A percentile compares a stretch with the other conserved stretches of the same genome.
phyloP scores from a whole-genome alignment of 1,140 invertebrate species.

The Saxidomus purpurata region DNA sequence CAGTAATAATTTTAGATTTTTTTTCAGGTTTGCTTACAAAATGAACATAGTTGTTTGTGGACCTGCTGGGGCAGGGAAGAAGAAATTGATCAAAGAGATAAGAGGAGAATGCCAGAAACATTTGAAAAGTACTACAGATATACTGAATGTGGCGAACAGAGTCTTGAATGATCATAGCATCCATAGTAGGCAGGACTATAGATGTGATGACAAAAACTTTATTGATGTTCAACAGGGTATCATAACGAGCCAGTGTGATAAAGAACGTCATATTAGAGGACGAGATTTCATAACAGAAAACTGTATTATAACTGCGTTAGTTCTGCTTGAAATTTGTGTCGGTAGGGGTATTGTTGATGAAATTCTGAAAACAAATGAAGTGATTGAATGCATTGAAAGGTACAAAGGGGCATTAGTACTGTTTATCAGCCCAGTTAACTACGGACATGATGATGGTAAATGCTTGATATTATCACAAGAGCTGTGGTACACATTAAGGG shows the following conservation, averaged over 20 bases:
- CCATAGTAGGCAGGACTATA: background rate
- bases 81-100: background rate
- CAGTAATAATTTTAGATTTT: too few relatives aligned
- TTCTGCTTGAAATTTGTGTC: slow-evolving; percentile 16
- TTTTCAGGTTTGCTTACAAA: too few relatives aligned
- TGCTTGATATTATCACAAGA: slow-evolving; percentile 15
- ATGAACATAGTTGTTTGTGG: slow-evolving; percentile 39
- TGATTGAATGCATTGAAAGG: slow-evolving; percentile 14
- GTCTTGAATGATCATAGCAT: background rate
- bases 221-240: slow-evolving; percentile 26
- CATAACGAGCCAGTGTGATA: background rate
- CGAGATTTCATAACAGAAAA: slow-evolving; percentile 24
- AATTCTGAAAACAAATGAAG: background rate
- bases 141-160: background rate
- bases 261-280: background rate
- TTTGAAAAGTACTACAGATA: background rate
- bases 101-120: background rate
- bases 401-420: slow-evolving; percentile 30
- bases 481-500: background rate
- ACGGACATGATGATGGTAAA: slow-evolving; percentile 17
- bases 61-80: background rate
- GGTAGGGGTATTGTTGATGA: background rate
- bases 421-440: background rate
- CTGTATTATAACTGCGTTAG: slow-evolving; percentile 24
- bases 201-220: slow-evolving; percentile 3